Percentiles rank a stretch among this genome's conserved stretches.
Conservation (phyloP, 1,140 invertebrate species). For the Mamestra configurata region DNA sequence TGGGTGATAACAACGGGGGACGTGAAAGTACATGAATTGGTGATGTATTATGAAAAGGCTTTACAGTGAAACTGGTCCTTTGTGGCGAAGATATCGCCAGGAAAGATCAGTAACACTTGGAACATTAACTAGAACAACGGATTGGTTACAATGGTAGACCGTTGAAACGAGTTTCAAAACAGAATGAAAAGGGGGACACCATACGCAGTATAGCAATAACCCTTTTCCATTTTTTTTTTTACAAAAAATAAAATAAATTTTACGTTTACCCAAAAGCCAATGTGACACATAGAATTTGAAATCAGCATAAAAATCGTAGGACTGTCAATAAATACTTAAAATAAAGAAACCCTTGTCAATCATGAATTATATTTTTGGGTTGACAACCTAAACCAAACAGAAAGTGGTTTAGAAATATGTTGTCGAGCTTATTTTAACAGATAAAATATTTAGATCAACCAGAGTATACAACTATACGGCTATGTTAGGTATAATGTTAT, state of each 20-base stretch:
- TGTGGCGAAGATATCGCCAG: no score
- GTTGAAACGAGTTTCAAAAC: no score
- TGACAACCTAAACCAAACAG: constrained; percentile 31
- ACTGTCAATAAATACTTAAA: not conserved
- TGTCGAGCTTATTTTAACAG: not conserved
- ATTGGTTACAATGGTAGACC: no score
- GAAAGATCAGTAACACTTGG: no score
- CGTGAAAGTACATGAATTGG: not conserved
- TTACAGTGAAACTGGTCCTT: no score
- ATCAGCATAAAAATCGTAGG: constrained; percentile 13
- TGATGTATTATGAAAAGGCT: no score
- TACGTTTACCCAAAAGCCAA: not conserved
- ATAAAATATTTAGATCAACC: no score
- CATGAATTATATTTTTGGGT: constrained; percentile 17
- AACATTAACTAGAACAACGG: no score
- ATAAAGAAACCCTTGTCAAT: constrained; percentile 41
- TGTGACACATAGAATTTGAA: not conserved
- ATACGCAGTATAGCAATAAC: no score
- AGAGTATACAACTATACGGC: no score
- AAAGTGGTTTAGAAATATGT: not conserved
- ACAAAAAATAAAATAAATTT: not conserved
- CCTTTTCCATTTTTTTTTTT: not conserved
- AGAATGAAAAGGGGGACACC: no score
- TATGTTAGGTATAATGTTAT: no score
- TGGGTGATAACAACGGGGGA: not conserved